Percentiles rank a stretch among this genome's conserved stretches.
phyloP scores from a whole-genome alignment of 37 sponge, comb jelly and placozoan species.

The Tethya wilhelma region DNA sequence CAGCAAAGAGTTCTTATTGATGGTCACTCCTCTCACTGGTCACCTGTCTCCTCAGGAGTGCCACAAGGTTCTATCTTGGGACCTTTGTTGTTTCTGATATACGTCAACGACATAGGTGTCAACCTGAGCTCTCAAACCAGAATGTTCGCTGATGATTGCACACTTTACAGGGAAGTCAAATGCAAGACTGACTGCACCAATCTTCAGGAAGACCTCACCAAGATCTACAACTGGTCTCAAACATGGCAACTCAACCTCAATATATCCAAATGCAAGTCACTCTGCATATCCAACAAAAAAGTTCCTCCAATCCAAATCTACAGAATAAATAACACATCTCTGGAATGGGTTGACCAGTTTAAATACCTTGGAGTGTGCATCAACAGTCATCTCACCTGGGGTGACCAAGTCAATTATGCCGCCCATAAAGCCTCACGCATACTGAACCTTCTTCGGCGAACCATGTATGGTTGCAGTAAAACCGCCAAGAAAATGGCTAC shows the following conservation, averaged over 20 bases:
- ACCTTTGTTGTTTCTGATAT: too few species aligned
- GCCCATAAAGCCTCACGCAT: too few species aligned
- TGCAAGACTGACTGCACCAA: neutral
- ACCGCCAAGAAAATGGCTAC: too few species aligned
- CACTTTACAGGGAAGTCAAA: neutral
- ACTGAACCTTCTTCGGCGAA: too few species aligned
- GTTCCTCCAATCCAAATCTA: neutral
- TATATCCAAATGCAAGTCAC: neutral
- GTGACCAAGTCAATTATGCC: too few species aligned
- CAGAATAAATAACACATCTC: neutral
- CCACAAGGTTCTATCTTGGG: too few species aligned
- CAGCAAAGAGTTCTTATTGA: too few species aligned
- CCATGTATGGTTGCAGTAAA: too few species aligned
- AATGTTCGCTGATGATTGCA: conserved; percentile 5
- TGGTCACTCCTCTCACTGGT: conserved; percentile 33
- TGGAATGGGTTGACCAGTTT: conserved; percentile 5
- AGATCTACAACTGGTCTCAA: conserved; percentile 4
- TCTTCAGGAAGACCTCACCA: neutral
- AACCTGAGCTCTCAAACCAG: neutral
- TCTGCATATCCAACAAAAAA: neutral
- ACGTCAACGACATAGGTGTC: conserved; percentile 18
- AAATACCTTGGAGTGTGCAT: conserved; percentile 15
- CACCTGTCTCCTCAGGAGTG: too few species aligned
- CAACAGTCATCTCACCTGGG: too few species aligned
- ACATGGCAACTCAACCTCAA: conserved; percentile 4